Percentiles rank a stretch among this genome's conserved stretches.
Evolutionary conservation across 2,888 invertebrate species (phyloP).

Genomic region (Oscheius sp.): DNA sequence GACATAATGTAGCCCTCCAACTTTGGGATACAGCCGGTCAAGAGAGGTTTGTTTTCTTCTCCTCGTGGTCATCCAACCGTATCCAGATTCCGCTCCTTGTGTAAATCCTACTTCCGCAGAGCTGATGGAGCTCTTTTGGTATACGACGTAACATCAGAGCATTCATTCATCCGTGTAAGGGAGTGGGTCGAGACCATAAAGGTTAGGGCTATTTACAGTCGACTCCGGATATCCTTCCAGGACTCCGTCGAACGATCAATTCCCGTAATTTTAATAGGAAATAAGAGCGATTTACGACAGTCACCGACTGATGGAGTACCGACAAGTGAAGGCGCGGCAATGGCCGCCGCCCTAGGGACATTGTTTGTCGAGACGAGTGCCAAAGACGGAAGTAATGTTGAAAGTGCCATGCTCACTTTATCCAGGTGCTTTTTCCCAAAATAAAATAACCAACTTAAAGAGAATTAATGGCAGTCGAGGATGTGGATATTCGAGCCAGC

Average conservation of each 20-base stretch:
- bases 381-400: slow-evolving; percentile 67
- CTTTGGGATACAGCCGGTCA: slow-evolving; percentile 80
- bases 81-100: slow-evolving; percentile 78
- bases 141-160: slow-evolving; percentile 79
- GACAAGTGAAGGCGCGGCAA: slow-evolving; percentile 52
- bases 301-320: slow-evolving; percentile 68
- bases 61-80: no score
- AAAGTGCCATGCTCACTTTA: slow-evolving; percentile 61
- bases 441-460: slow-evolving; percentile 42
- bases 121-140: slow-evolving; percentile 79
- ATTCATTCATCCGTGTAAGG: slow-evolving; percentile 78
- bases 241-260: slow-evolving; percentile 77
- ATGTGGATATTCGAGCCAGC: slow-evolving; percentile 63
- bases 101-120: slow-evolving; percentile 79
- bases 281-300: slow-evolving; percentile 78
- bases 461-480: slow-evolving; percentile 67
- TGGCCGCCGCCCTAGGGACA: slow-evolving; percentile 62
- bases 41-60: slow-evolving; percentile 74
- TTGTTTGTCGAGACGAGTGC: slow-evolving; percentile 69
- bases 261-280: slow-evolving; percentile 79
- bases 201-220: slow-evolving; percentile 69
- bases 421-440: slow-evolving; percentile 5
- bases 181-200: slow-evolving; percentile 79
- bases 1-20: slow-evolving; percentile 76
- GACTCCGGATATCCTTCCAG: slow-evolving; percentile 68